Base-by-base conservation (phyloP, 1,140 invertebrate genomes). In the Calliphora vicina region DNA sequence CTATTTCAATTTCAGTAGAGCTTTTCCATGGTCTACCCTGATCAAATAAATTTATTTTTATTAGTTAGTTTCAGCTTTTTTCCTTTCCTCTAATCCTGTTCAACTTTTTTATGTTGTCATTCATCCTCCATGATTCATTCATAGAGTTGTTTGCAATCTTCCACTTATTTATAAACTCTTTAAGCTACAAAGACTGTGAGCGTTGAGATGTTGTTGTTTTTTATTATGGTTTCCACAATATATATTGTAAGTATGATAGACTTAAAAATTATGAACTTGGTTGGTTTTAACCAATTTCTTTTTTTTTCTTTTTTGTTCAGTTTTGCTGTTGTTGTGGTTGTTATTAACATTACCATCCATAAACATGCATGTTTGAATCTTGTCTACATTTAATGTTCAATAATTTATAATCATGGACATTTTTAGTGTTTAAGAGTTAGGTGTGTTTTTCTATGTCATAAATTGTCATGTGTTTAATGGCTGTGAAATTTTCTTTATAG, bases 391-490 rank as follows among this genome's bases (percentile, higher is more conserved):
- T 74, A 29, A 29, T 74, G 72, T 74, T 35, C 25, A 74, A 74
- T 74, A 74, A 74, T 74, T 74, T 74, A 74, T 74, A 29, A 74
- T 74, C 72, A 74, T 74, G 27, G 15, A 74, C 72, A 74, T 74
- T 29, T 74, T 74, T 74, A 74, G 26, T 29, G 27, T 74, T 74
- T 74, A 74, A 15, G 35, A 27, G 72, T 35, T 74, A 74, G 72
- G 72, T 35, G 72, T 74, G 72, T 74, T 27, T 74, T 27, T 29
- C 72, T 29, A 27, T 29, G 72, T 29, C 72, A 74, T 74, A 74
- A 74, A 74, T 74, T 74, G 25, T 74, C 72, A 35, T n/a, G 27
- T 74, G 72, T 74, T 74, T 74, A 74, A 74, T 74, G 72, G 12
- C 72, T 74, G 72, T 74, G 72, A 72, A 74, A 74, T 29, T 74